Evolutionary conservation across 2,113 vertebrate genomes (phyloP), one percentile per base, ranked within the genome.

Genomic region (Hyaena hyaena): DNA sequence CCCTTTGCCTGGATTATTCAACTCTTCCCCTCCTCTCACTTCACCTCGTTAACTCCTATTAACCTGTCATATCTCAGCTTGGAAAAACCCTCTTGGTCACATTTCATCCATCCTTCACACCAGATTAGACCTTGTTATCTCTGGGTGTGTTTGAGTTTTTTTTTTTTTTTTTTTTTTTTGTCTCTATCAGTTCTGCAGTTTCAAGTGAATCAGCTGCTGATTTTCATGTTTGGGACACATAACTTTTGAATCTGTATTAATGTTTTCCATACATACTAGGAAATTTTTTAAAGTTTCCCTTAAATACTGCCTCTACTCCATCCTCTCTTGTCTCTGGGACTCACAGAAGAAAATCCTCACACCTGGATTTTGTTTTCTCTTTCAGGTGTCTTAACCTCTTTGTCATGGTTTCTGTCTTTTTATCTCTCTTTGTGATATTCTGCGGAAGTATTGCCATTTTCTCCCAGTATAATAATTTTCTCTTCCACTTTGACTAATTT

Each of bases 231-330:
- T 65, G n/a, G 80, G 16, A 61, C 63, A 91, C 28, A 65, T 23
- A 53, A 35, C 68, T 89, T 92, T 82, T 55, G 65, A 90, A 39
- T 92, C 17, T 26, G 45, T 73, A 26, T 95, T 81, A 55, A 63
- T 61, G 7, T 82, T 79, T 96, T 94, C 68, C 21, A 89, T 82
- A 73, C 73, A 83, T 73, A 93, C 15, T 90, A 33, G 53, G 88
- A 95, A 91, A 71, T 39, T 45, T 96, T 39, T 45, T 96, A 53
- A 55, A 55, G 71, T 39, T 45, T 26, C 28, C 61, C 91, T 94
- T 76, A 95, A 15, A 53, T 71, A 35, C 50, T 91, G 23, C 4
- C 21, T 90, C 3, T 53, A 33, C 23, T 77, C 48, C 14, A 86
- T 19, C 33, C 14, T 94, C n/a, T 79, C 5, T 66, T 79, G 19